phyloP scores from a whole-genome alignment of 2,113 vertebrate species.

The Cyprinodon tularosa region DNA sequence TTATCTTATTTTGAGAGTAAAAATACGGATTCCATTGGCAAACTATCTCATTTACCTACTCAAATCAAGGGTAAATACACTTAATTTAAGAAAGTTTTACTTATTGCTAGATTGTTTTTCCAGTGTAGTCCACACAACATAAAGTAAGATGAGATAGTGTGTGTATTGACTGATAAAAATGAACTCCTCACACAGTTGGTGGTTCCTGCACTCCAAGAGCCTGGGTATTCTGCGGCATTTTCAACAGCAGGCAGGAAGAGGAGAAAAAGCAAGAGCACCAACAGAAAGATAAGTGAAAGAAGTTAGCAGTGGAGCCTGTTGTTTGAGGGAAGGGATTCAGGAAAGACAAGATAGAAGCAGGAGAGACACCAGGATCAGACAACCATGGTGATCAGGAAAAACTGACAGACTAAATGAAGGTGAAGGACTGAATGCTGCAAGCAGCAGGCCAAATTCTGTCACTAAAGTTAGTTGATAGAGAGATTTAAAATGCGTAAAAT shows the following conservation, averaged over 20 bases:
- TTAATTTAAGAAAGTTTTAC: too few species aligned
- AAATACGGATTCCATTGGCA: too few species aligned
- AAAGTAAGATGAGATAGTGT: neutral
- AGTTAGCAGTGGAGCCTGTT: slow-evolving; percentile 37
- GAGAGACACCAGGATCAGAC: slow-evolving; percentile 21
- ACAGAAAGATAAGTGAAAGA: slow-evolving; percentile 47
- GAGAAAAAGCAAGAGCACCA: slow-evolving; percentile 61
- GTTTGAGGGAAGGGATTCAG: slow-evolving; percentile 20
- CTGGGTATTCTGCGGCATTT: slow-evolving; percentile 69
- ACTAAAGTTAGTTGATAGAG: slow-evolving; percentile 23
- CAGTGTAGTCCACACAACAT: too few species aligned
- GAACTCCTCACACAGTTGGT: slow-evolving; percentile 70
- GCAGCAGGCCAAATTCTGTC: slow-evolving; percentile 28
- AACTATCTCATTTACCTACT: too few species aligned
- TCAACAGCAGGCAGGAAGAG: slow-evolving; percentile 64
- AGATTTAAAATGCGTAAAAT: slow-evolving; percentile 30
- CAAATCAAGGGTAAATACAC: too few species aligned
- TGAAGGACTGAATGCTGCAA: neutral
- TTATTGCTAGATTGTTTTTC: too few species aligned
- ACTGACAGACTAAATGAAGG: slow-evolving; percentile 28
- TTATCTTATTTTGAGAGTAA: too few species aligned
- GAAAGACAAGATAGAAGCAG: slow-evolving; percentile 16
- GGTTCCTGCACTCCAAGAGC: slow-evolving; percentile 65
- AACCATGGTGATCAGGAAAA: slow-evolving; percentile 67
- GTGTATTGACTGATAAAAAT: slow-evolving; percentile 44